phyloP scores from a whole-genome alignment of 1,140 invertebrate species.

The Drosophila biarmipes region DNA sequence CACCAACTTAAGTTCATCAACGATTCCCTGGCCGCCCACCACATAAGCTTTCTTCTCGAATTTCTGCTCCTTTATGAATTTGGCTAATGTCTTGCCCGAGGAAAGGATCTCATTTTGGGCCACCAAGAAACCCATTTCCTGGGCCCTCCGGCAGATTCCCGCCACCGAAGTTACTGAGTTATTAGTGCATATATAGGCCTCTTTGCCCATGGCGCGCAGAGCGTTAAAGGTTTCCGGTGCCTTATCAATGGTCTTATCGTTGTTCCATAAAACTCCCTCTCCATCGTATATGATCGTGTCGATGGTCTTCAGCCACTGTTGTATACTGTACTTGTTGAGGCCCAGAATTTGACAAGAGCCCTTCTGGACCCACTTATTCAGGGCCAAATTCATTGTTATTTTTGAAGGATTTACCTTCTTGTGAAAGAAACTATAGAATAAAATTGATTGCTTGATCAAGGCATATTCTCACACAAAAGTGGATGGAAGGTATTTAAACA shows the following conservation, averaged over 20 bases:
- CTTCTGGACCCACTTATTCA: slow-evolving; percentile 22
- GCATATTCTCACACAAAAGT: no score
- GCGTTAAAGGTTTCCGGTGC: slow-evolving; percentile 58
- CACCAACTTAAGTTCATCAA: slow-evolving; percentile 46
- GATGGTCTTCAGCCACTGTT: slow-evolving; percentile 48
- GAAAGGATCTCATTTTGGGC: slow-evolving; percentile 38
- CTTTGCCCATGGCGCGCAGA: slow-evolving; percentile 51
- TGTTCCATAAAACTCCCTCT: slow-evolving; percentile 56
- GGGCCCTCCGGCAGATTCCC: slow-evolving; percentile 22
- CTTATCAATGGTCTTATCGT: slow-evolving; percentile 10
- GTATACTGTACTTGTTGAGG: slow-evolving; percentile 41
- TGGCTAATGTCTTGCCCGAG: slow-evolving; percentile 32
- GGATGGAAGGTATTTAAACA: no score
- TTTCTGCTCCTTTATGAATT: slow-evolving; percentile 29
- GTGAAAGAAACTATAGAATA: not conserved
- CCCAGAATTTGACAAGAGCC: slow-evolving; percentile 42
- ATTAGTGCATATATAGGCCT: slow-evolving; percentile 56
- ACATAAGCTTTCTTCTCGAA: slow-evolving; percentile 51
- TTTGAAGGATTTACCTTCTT: no score
- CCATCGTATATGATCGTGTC: slow-evolving; percentile 57
- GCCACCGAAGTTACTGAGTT: slow-evolving; percentile 24
- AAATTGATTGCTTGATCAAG: not conserved
- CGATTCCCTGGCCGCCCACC: slow-evolving; percentile 51
- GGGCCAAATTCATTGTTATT: slow-evolving; percentile 22
- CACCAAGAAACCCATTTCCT: slow-evolving; percentile 42